Evolutionary conservation across 2,113 vertebrate genomes (phyloP).

Genomic region (Tachuris rubrigastra): DNA sequence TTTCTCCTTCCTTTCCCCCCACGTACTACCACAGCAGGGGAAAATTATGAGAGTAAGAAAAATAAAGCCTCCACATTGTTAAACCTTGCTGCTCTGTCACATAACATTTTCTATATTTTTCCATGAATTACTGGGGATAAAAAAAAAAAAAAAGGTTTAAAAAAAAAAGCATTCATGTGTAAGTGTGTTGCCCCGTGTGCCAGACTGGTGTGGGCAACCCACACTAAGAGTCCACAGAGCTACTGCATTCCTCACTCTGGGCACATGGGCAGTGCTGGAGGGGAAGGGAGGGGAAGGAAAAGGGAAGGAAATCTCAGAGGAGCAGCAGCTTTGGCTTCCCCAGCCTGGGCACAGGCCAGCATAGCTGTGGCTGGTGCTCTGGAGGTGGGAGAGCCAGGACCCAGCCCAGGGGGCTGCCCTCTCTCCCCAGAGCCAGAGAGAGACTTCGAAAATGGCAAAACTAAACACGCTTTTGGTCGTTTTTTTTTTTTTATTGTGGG

Average conservation of each 20-base stretch:
- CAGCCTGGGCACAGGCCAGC: background rate
- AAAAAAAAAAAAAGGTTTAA: background rate
- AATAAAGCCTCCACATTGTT: background rate
- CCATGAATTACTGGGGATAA: background rate
- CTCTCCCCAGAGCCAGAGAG: background rate
- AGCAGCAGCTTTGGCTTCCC: background rate
- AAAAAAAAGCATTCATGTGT: background rate
- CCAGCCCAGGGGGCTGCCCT: background rate
- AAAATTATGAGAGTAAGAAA: background rate
- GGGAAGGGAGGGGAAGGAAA: background rate
- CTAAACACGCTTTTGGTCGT: fast-evolving
- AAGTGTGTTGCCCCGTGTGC: background rate
- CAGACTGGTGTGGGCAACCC: background rate
- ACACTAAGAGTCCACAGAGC: background rate
- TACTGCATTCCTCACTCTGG: background rate
- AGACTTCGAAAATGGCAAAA: background rate
- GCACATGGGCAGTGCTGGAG: background rate
- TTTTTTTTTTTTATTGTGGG: background rate
- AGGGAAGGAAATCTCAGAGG: background rate
- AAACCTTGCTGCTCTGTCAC: background rate
- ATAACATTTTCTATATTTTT: background rate
- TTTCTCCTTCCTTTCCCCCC: background rate
- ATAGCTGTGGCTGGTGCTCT: background rate
- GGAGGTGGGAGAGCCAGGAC: background rate
- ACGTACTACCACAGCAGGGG: background rate